A percentile compares a stretch with the other conserved stretches of the same genome.
Evolutionary conservation across 2,888 invertebrate genomes (phyloP).

Genomic region (Amaurobius ferox): DNA sequence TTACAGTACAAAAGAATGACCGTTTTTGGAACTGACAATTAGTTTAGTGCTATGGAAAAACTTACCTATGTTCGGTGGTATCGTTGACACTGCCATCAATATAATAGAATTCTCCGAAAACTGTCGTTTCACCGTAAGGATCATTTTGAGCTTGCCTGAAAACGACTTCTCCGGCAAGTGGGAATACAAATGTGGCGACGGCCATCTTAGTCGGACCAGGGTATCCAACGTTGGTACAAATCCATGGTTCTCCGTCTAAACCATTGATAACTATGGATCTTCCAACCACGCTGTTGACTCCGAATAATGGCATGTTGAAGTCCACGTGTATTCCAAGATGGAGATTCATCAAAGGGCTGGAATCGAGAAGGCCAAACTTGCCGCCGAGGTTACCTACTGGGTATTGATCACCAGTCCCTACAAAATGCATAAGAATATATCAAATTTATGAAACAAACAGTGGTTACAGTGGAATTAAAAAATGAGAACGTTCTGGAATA

Average conservation of each 20-base stretch:
- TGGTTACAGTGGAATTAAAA: too few relatives aligned
- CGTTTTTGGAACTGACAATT: too few relatives aligned
- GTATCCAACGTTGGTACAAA: constrained; percentile 78
- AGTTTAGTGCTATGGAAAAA: too few relatives aligned
- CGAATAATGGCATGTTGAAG: constrained; percentile 89
- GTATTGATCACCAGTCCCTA: constrained; percentile 91
- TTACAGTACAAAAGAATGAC: too few relatives aligned
- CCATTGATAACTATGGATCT: constrained; percentile 86
- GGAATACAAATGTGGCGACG: constrained; percentile 89
- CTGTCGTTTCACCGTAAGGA: constrained; percentile 89
- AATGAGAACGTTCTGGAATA: too few relatives aligned
- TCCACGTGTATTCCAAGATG: constrained; percentile 83
- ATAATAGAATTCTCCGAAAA: constrained; percentile 90
- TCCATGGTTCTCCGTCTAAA: constrained; percentile 76
- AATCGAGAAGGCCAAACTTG: constrained; percentile 81
- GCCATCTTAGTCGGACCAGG: constrained; percentile 84
- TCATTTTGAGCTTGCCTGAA: constrained; percentile 83
- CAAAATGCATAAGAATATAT: too few relatives aligned
- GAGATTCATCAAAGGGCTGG: constrained; percentile 70
- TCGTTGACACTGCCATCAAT: constrained; percentile 85
- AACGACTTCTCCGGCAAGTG: constrained; percentile 89
- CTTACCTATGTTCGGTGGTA: constrained; percentile 79
- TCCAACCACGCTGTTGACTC: constrained; percentile 87
- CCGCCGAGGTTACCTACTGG: constrained; percentile 92
- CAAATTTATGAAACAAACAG: too few relatives aligned